Percentiles rank a stretch among this genome's conserved stretches.
Evolutionary conservation across 2,113 vertebrate species (phyloP).

Genomic region (Dryoscopus gambensis): DNA sequence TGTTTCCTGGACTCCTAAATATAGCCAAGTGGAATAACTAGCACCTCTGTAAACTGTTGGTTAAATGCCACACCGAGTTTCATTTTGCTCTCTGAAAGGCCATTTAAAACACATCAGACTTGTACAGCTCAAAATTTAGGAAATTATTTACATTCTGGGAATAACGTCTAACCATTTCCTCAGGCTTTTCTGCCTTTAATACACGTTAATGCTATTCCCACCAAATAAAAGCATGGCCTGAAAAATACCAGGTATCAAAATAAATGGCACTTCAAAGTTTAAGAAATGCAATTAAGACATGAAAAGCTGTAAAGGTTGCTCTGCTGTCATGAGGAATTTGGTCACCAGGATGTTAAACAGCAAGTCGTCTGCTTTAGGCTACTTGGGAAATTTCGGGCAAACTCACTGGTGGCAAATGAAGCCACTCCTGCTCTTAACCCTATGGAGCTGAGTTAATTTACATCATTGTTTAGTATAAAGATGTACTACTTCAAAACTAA

Average conservation of each 20-base stretch:
- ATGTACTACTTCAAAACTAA: not conserved
- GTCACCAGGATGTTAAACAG: not conserved
- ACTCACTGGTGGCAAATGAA: not conserved
- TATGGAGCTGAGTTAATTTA: not conserved
- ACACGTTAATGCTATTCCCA: conserved; percentile 15
- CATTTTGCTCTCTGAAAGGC: conserved; percentile 66
- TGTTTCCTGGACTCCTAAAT: conserved; percentile 73
- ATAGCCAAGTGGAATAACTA: conserved; percentile 66
- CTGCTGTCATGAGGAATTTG: not conserved
- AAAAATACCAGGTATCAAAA: conserved; percentile 63
- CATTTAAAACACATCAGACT: conserved; percentile 51
- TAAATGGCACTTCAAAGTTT: conserved; percentile 43
- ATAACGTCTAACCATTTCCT: conserved; percentile 17
- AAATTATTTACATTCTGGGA: conserved; percentile 53
- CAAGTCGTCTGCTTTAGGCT: not conserved
- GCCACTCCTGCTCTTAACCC: not conserved
- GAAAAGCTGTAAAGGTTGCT: not conserved
- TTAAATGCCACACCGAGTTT: conserved; percentile 66
- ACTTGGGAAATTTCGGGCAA: not conserved
- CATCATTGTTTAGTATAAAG: not conserved
- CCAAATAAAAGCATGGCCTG: conserved; percentile 45
- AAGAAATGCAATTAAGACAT: conserved; percentile 27
- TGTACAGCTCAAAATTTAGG: conserved; percentile 28
- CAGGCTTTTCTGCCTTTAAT: conserved; percentile 8
- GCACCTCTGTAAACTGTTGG: conserved; percentile 68